Evolutionary conservation across 2,797 vertebrate genomes (phyloP).

Genomic region (Acomys russatus): DNA sequence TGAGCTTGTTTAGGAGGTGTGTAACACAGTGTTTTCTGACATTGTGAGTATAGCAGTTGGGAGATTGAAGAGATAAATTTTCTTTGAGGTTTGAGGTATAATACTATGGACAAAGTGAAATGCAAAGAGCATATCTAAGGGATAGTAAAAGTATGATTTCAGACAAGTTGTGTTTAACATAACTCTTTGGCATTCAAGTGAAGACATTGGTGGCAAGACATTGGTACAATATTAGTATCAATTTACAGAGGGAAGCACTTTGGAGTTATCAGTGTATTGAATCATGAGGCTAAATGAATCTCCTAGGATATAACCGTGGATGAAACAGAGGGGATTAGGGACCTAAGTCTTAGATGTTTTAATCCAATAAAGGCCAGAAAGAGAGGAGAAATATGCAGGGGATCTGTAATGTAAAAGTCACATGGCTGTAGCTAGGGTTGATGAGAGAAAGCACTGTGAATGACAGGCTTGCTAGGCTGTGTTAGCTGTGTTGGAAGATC

Average conservation of each 20-base stretch:
- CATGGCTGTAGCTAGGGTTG: background rate
- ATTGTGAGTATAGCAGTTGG: background rate
- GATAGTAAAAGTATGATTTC: slow-evolving; percentile 17
- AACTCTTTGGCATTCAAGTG: slow-evolving; percentile 10
- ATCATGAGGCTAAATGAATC: background rate
- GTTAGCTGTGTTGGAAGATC: background rate
- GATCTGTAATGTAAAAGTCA: slow-evolving; percentile 26
- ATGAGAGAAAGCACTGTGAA: background rate
- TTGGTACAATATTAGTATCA: background rate
- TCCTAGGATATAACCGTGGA: background rate
- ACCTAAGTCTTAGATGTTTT: background rate
- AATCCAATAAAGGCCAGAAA: background rate
- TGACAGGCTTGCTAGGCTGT: background rate
- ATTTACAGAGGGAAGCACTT: background rate
- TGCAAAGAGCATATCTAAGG: background rate
- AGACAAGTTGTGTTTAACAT: background rate
- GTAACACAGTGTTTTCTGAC: background rate
- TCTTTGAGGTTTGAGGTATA: background rate
- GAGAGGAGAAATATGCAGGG: background rate
- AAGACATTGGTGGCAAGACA: too few species aligned
- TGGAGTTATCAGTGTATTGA: background rate
- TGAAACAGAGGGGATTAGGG: background rate
- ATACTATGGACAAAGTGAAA: background rate
- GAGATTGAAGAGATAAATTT: background rate
- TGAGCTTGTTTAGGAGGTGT: background rate